Evolutionary conservation across 2,797 vertebrate species (phyloP).

Genomic region (Knipowitschia caucasica): DNA sequence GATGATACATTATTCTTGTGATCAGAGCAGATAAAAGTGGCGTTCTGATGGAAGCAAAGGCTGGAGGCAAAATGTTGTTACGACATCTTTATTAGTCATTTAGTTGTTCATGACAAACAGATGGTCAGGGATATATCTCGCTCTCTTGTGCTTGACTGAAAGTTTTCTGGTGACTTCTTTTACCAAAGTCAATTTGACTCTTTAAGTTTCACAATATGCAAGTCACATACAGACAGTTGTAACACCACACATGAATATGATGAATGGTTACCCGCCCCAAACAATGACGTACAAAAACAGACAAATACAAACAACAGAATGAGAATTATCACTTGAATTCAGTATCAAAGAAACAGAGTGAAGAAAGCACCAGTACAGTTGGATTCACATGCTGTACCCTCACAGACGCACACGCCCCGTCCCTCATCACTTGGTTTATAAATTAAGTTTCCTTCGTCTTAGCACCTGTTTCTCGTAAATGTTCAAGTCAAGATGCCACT

Average conservation of each 20-base stretch:
- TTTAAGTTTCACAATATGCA: slow-evolving; percentile 77
- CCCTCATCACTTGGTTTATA: slow-evolving; percentile 80
- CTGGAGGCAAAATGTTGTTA: slow-evolving; percentile 49
- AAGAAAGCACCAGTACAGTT: slow-evolving; percentile 67
- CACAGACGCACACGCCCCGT: slow-evolving; percentile 69
- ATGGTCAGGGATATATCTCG: slow-evolving; percentile 71
- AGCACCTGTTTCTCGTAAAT: slow-evolving; percentile 76
- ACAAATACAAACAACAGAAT: slow-evolving; percentile 67
- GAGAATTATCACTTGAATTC: slow-evolving; percentile 67
- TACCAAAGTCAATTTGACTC: slow-evolving; percentile 71
- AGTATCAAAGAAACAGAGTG: slow-evolving; percentile 66
- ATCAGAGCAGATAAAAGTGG: too few species aligned
- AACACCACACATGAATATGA: slow-evolving; percentile 70
- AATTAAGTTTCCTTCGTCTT: slow-evolving; percentile 79
- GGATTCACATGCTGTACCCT: slow-evolving; percentile 74
- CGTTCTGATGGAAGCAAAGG: neutral
- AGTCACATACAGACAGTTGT: slow-evolving; percentile 75
- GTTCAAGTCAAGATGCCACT: slow-evolving; percentile 78
- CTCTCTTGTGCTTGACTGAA: slow-evolving; percentile 61
- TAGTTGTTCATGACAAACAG: slow-evolving; percentile 77
- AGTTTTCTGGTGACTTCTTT: slow-evolving; percentile 62
- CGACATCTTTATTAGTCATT: slow-evolving; percentile 77
- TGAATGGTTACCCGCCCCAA: slow-evolving; percentile 64
- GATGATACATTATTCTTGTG: too few species aligned
- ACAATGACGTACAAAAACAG: slow-evolving; percentile 67